These are phyloP conservation scores for Drosophila takahashii DNA, from an alignment of 1,140 invertebrate species.

Conservation along the genomic window DNA sequence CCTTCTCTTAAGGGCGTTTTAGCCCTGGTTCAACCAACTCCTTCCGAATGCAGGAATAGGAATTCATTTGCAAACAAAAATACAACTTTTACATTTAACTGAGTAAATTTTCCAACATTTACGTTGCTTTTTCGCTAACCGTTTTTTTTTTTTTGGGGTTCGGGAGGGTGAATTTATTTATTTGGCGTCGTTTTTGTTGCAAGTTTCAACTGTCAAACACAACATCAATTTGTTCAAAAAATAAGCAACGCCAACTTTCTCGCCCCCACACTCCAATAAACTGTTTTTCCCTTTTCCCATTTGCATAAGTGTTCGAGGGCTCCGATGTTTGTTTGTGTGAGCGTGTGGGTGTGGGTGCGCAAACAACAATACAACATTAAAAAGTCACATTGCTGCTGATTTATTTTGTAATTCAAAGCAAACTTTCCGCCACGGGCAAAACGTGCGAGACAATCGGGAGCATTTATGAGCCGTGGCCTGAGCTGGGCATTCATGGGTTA, in stretches of 20 bases:
- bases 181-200: constrained; percentile 76
- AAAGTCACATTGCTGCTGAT: constrained; percentile 78
- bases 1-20: constrained; percentile 16
- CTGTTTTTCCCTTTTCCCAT: constrained; percentile 54
- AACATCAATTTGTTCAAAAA: constrained; percentile 84
- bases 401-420: constrained; percentile 74
- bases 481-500: constrained; percentile 20
- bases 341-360: constrained; percentile 9
- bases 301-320: constrained; percentile 48
- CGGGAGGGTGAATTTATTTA: constrained; percentile 68
- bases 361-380: constrained; percentile 73
- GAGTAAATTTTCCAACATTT: constrained; percentile 75
- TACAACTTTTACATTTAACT: constrained; percentile 82
- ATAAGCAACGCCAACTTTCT: constrained; percentile 76
- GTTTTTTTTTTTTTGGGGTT: constrained; percentile 12
- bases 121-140: constrained; percentile 16
- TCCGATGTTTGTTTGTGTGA: constrained; percentile 18
- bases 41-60: constrained; percentile 59
- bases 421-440: constrained; percentile 62
- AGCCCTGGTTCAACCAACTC: neutral
- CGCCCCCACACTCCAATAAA: constrained; percentile 56
- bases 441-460: constrained; percentile 60
- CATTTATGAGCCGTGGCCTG: constrained; percentile 57
- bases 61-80: constrained; percentile 82
- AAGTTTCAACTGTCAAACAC: constrained; percentile 84